A percentile compares a stretch with the other conserved stretches of the same genome.
Conservation (phyloP, 2,888 invertebrate genomes). For the Sinodicranocentrus sp. region DNA sequence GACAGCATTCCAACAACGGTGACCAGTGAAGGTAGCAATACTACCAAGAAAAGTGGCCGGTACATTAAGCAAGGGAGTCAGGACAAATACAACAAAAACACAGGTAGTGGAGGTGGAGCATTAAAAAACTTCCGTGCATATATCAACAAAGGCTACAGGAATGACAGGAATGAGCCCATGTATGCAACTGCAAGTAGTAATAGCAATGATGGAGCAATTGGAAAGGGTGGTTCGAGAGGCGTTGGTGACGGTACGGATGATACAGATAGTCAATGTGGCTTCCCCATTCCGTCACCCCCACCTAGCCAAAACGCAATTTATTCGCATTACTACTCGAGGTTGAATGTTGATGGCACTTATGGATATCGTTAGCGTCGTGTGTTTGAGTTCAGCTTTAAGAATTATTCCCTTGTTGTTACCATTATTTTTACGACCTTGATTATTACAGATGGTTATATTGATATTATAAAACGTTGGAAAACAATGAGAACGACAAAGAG, state of each 20-base stretch:
- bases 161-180: slow-evolving; percentile 40
- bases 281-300: slow-evolving; percentile 64
- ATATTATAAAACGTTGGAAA: too few relatives aligned
- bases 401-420: too few relatives aligned
- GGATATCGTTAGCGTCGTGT: slow-evolving; percentile 34
- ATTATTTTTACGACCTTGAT: too few relatives aligned
- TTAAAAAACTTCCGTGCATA: slow-evolving; percentile 69
- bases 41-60: slow-evolving; percentile 22
- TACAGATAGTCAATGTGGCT: slow-evolving; percentile 73
- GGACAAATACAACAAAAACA: slow-evolving; percentile 22
- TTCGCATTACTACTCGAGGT: slow-evolving; percentile 49
- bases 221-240: slow-evolving; percentile 19
- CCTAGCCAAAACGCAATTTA: slow-evolving; percentile 45
- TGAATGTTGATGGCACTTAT: slow-evolving; percentile 36
- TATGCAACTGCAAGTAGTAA: slow-evolving; percentile 26
- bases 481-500: too few relatives aligned
- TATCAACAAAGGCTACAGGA: slow-evolving; percentile 62
- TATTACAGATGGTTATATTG: too few relatives aligned
- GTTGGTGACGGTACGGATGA: slow-evolving; percentile 58
- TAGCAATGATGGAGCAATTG: slow-evolving; percentile 33
- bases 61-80: slow-evolving; percentile 45
- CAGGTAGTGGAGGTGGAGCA: background rate
- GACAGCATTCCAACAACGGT: slow-evolving; percentile 35
- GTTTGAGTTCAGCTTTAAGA: too few relatives aligned
- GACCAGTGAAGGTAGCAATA: slow-evolving; percentile 19